Conservation (phyloP, 1,140 invertebrate genomes). For the Lithobius niger region DNA sequence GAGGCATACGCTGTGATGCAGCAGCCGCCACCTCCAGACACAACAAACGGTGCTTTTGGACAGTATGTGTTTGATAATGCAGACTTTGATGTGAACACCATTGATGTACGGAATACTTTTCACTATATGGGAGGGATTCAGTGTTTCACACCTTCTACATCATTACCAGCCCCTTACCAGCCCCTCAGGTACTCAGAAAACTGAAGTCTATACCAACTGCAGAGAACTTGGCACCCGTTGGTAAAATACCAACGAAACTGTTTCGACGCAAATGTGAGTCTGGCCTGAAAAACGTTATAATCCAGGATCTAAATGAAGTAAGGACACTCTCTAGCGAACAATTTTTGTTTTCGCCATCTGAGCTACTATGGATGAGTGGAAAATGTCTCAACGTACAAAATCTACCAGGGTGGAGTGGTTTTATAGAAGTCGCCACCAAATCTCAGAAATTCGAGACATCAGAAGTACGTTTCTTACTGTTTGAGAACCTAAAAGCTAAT, state of each 20-base stretch:
- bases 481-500: no score
- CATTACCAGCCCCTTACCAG: background rate
- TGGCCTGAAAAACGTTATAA: background rate
- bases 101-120: conserved; percentile 21
- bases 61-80: conserved; percentile 22
- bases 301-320: background rate
- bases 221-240: background rate
- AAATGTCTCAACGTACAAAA: no score
- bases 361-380: background rate
- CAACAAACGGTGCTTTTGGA: background rate
- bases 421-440: conserved; percentile 2
- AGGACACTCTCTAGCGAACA: background rate
- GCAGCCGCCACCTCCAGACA: no score
- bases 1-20: background rate
- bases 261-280: background rate
- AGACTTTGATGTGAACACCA: conserved; percentile 21
- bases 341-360: background rate
- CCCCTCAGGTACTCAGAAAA: background rate
- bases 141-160: conserved; percentile 11
- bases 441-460: no score
- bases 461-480: no score
- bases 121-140: conserved; percentile 22
- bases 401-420: conserved; percentile 1
- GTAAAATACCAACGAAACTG: background rate
- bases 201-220: background rate